Evolutionary conservation across 2,113 vertebrate species (phyloP).

Genomic region (Lasiurus borealis): DNA sequence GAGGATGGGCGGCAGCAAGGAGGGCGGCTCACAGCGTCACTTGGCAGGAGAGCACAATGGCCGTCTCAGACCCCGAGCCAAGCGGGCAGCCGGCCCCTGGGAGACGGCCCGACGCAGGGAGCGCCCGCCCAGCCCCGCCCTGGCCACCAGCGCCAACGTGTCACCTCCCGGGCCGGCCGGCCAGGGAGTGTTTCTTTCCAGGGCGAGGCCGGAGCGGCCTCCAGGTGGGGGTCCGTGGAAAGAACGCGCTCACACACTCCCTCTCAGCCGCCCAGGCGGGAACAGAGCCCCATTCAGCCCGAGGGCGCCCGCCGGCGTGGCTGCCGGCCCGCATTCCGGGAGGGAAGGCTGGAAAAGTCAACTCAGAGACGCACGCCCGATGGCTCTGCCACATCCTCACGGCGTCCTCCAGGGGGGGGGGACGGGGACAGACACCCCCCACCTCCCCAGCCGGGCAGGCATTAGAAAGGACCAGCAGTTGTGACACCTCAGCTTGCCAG

Average conservation of each 20-base stretch:
- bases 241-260: not conserved
- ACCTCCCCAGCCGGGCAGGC: accelerated
- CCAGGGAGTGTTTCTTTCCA: conserved; percentile 65
- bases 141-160: not conserved
- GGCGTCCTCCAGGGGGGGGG: too few species aligned
- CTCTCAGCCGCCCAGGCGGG: not conserved
- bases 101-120: not conserved
- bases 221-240: conserved; percentile 77
- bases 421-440: not conserved
- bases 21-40: not conserved
- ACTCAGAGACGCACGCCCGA: not conserved
- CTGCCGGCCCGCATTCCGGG: not conserved
- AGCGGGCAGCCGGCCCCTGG: not conserved
- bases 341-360: conserved; percentile 52
- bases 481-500: not conserved
- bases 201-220: conserved; percentile 38
- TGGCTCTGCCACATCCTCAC: accelerated
- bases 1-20: not conserved
- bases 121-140: not conserved
- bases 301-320: not conserved
- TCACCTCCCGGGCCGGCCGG: conserved; percentile 58
- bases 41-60: conserved; percentile 22
- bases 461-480: accelerated
- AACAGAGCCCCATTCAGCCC: conserved; percentile 82
- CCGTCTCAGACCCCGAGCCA: conserved; percentile 50